These are phyloP conservation scores for Diorhabda carinulata DNA, from an alignment of 1,140 invertebrate genomes.

Conservation along the genomic window DNA sequence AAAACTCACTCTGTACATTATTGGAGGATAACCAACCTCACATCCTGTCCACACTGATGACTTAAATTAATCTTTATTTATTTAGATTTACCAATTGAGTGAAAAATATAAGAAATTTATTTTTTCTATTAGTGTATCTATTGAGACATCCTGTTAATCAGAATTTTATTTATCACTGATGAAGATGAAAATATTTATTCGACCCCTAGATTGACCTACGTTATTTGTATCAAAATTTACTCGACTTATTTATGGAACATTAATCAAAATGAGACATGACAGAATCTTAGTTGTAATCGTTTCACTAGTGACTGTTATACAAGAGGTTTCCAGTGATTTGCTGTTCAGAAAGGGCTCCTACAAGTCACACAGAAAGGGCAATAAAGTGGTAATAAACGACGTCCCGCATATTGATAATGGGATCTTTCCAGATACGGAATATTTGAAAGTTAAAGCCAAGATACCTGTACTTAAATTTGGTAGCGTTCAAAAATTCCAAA, in stretches of 20 bases:
- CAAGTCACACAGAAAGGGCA: slow-evolving; percentile 18
- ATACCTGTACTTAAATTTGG: slow-evolving; percentile 32
- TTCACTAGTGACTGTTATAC: neutral
- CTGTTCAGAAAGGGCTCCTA: slow-evolving; percentile 22
- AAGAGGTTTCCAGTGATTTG: neutral
- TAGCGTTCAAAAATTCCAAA: slow-evolving; percentile 32
- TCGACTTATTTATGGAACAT: slow-evolving; percentile 17
- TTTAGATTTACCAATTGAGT: too few species aligned
- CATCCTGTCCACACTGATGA: too few species aligned
- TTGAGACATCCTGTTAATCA: too few species aligned
- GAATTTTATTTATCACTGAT: too few species aligned
- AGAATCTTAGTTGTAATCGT: neutral
- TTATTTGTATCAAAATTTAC: too few species aligned
- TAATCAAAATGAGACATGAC: slow-evolving; percentile 3
- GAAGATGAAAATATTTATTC: too few species aligned
- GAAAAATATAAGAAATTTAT: too few species aligned
- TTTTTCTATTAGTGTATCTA: too few species aligned
- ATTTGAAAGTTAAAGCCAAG: slow-evolving; percentile 16
- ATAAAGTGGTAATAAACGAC: slow-evolving; percentile 10
- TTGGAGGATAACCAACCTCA: too few species aligned
- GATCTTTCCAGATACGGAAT: slow-evolving; percentile 16
- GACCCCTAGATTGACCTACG: too few species aligned
- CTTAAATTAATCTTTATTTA: too few species aligned
- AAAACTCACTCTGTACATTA: too few species aligned
- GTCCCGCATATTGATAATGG: slow-evolving; percentile 15